phyloP scores from a whole-genome alignment of 2,797 vertebrate species.

The Clarias pachynema region DNA sequence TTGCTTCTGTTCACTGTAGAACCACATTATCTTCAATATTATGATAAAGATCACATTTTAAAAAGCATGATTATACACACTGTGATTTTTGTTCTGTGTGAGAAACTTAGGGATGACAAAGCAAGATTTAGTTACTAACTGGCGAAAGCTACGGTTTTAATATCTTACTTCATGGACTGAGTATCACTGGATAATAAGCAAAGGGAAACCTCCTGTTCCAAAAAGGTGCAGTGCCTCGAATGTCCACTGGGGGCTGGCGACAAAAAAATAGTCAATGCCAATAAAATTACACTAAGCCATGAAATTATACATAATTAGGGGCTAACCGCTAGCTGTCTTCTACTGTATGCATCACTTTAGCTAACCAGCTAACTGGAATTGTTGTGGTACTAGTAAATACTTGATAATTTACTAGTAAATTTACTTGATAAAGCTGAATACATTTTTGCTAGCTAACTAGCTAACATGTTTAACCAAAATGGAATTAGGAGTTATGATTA shows the following conservation, averaged over 20 bases:
- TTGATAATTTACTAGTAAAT: no score
- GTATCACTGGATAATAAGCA: neutral
- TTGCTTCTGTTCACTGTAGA: constrained; percentile 53
- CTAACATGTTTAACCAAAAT: neutral
- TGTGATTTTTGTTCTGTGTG: neutral
- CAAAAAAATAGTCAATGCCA: no score
- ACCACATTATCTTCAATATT: constrained; percentile 56
- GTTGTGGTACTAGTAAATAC: no score
- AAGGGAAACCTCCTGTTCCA: no score
- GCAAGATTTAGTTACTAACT: neutral
- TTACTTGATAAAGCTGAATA: neutral
- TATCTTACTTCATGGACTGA: neutral
- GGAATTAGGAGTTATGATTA: neutral
- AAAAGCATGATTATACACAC: constrained; percentile 4
- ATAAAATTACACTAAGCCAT: no score
- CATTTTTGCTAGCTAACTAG: neutral
- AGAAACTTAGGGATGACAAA: neutral
- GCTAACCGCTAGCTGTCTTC: no score
- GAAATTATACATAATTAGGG: no score
- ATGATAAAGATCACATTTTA: constrained; percentile 69
- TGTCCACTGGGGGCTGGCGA: no score
- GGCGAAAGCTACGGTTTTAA: neutral
- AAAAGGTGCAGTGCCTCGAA: no score
- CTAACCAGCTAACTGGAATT: no score
- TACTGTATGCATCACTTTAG: no score